A percentile compares a stretch with the other conserved stretches of the same genome.
Evolutionary conservation across 2,113 vertebrate genomes (phyloP).

Genomic region (Hipposideros armiger): DNA sequence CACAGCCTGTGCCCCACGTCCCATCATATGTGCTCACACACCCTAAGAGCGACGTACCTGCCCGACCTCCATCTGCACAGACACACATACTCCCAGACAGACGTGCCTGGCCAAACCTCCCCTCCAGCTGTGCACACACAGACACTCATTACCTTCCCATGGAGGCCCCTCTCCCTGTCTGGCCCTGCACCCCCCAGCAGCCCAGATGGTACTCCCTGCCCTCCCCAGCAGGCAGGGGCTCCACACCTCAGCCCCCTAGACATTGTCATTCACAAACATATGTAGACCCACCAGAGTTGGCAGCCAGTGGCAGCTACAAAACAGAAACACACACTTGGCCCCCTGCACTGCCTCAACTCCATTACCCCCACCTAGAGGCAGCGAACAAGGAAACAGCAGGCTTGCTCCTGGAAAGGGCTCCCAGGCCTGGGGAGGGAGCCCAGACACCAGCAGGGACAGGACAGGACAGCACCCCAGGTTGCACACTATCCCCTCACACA

Average conservation of each 20-base stretch:
- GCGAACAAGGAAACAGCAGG: background rate
- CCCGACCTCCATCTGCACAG: background rate
- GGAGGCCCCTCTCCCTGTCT: background rate
- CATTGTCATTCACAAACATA: slow-evolving; percentile 71
- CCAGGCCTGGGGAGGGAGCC: background rate
- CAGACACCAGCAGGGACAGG: background rate
- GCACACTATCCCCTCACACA: background rate
- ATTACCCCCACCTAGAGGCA: background rate
- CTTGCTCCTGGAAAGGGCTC: background rate
- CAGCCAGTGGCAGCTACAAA: background rate
- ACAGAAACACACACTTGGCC: background rate
- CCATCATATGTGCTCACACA: background rate
- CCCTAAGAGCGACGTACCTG: background rate
- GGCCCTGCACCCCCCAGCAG: slow-evolving; percentile 31
- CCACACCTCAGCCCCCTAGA: slow-evolving; percentile 59
- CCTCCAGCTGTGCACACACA: background rate
- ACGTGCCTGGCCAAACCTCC: background rate
- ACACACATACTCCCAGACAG: background rate
- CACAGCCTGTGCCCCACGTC: background rate
- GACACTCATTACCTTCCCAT: background rate
- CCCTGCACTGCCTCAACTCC: background rate
- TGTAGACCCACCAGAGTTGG: background rate
- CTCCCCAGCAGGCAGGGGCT: slow-evolving; percentile 63
- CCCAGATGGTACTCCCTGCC: slow-evolving; percentile 59
- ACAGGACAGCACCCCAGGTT: background rate